Conservation (phyloP, 2,797 vertebrate species). For the Myotis daubentonii region DNA sequence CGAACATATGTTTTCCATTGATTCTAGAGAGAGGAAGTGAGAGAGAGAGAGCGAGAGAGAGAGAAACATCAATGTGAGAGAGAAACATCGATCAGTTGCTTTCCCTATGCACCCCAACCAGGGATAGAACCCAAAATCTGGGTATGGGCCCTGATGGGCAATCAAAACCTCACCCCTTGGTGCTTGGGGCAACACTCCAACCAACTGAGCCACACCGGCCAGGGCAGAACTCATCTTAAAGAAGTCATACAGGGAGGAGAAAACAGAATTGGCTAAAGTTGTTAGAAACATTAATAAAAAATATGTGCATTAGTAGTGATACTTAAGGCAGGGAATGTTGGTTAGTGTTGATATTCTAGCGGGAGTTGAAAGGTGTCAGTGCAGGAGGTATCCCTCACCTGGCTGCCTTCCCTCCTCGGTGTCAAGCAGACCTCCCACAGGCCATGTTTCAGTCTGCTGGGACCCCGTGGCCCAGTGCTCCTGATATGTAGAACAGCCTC, state of each 20-base stretch:
- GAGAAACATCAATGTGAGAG: too few relatives aligned
- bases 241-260: neutral
- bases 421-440: too few relatives aligned
- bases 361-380: neutral
- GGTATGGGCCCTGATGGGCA: neutral
- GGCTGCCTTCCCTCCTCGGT: neutral
- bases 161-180: neutral
- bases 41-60: too few relatives aligned
- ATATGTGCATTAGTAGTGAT: neutral
- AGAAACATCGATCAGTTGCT: neutral
- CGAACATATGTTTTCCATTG: neutral
- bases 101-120: neutral
- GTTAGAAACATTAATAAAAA: neutral
- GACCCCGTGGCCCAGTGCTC: neutral
- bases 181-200: neutral
- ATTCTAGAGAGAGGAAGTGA: neutral
- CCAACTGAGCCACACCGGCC: neutral
- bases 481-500: neutral
- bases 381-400: neutral
- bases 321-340: neutral
- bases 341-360: neutral
- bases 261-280: neutral
- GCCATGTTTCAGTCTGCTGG: neutral
- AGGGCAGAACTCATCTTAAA: neutral
- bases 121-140: neutral